Evolutionary conservation across 2,888 invertebrate genomes (phyloP), one percentile per base, ranked within the genome.

Genomic region (Meloe dianella): DNA sequence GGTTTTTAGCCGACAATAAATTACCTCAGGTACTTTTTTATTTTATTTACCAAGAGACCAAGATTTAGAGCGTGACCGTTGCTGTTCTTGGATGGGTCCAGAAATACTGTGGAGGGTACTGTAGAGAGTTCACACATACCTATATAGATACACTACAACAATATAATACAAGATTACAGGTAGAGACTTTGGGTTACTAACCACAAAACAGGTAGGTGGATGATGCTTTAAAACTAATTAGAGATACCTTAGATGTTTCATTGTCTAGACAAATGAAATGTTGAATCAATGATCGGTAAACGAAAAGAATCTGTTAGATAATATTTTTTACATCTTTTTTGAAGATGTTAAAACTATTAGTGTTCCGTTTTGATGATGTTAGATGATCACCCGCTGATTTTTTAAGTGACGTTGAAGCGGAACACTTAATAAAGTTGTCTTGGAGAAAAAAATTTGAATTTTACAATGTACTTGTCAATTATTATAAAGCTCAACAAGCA

Each of bases 221-320:
- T 47, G 57, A 29, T 65, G 65, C 61, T 61, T 65, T 71, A 65
- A 68, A 61, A 67, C n/a, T 68, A 69, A 71, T 70, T 68, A 67
- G 58, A 65, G 70, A 70, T 70, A 64, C 70, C 67, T 30, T 41
- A 61, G 62, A 72, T 72, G 59, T 63, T 68, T 72, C 60, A 62
- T 66, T 62, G 72, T 72, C 70, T 70, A 72, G 72, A 70, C 72
- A 56, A 60, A 24, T 22, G 59, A 59, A 38, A 59, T 24, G 38
- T 35, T 59, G 59, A 32, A 58, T 14, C 32, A 24, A 32, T 22
- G 38, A 22, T 30, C 22, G 59, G 14, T 17, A 22, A 35, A 20
- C 20, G 24, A 58, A 14, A 32, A 32, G 59, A 59, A 35, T 30
- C 20, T 58, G 59, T 32, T 32, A 20, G n/a, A n/a, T 3, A 12